Percentiles rank a stretch among this genome's conserved stretches.
Conservation (phyloP, 2,888 invertebrate genomes). For the Dynastes grantii region DNA sequence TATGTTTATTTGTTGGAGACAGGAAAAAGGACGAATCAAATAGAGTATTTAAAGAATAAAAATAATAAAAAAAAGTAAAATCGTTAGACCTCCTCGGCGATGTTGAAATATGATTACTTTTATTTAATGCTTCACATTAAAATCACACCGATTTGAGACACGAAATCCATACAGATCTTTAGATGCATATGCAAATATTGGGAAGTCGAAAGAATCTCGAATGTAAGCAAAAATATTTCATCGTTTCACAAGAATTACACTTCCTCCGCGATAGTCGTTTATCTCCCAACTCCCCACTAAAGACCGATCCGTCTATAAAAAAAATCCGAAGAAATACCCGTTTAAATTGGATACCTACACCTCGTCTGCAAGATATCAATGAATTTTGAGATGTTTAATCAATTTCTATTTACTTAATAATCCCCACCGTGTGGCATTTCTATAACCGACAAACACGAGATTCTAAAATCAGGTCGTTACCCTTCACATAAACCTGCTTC, state of each 20-base stretch:
- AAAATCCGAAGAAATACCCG: slow-evolving; percentile 7
- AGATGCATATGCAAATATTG: slow-evolving; percentile 10
- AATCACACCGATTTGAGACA: no score
- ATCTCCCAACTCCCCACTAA: slow-evolving; percentile 11
- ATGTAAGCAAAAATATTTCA: slow-evolving; percentile 10
- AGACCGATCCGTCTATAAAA: slow-evolving; percentile 7
- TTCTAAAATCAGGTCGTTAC: slow-evolving; percentile 65
- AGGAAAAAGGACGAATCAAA: slow-evolving; percentile 11
- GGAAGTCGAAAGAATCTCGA: neutral
- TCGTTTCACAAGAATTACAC: slow-evolving; percentile 9
- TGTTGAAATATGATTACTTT: slow-evolving; percentile 1
- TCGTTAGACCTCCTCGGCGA: neutral
- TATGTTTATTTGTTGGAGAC: slow-evolving; percentile 5
- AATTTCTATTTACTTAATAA: slow-evolving; percentile 55
- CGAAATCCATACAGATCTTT: no score
- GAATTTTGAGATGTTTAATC: slow-evolving; percentile 56
- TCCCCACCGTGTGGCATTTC: slow-evolving; percentile 60
- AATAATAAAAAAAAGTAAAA: neutral
- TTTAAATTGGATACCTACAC: neutral
- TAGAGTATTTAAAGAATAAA: neutral
- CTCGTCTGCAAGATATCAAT: slow-evolving; percentile 53
- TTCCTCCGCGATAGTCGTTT: slow-evolving; percentile 24
- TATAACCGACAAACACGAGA: slow-evolving; percentile 65
- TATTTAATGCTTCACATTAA: no score
- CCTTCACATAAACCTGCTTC: slow-evolving; percentile 64